Evolutionary conservation across 1,140 invertebrate genomes (phyloP), one percentile per base, ranked within the genome.

Genomic region (Paramacrobiotus metropolitanus): DNA sequence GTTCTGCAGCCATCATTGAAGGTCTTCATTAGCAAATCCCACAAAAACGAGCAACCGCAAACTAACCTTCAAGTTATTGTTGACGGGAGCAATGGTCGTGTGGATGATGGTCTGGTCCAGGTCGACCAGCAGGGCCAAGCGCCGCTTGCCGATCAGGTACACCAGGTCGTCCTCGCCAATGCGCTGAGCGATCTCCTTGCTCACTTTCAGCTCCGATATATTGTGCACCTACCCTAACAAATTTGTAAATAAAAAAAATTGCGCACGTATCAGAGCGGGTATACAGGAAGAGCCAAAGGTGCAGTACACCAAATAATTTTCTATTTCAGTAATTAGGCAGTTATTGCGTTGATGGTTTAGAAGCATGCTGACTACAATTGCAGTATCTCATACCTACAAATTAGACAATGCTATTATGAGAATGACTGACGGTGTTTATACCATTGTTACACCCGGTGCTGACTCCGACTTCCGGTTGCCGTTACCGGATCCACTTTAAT

Each of bases 71-170:
- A 15, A 4, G 30, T 31, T 18, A 60, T 60, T 31, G 24, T 24
- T 55, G 66, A 96, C 81, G 71, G 86, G 83, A 70, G 95, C 90
- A 76, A 97, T 96, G 18, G 94, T 97, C 1, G 95, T 98, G 70
- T 99, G 95, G 68, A 99, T 89, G 29, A 99, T 76, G 1, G 94
- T 99, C 73, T 98, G 93, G 80, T 99, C 95, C 40, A 99, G 79
- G 80, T 99, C 95, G 15, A 98, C 92, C 2, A 99, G 77, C 1
- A 99, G 72, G 30, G 92, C 91, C 28, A 99, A 75, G 73, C 95
- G 96, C 59, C 82, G 78, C 68, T 85, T 81, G 65, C 79, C 80
- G 24, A 97, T 73, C 61, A 96, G 74, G 59, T 87, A 79, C 3
- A 84, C 79, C 67, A 86, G 84, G 76, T 97, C 92, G 68, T 86